Percentiles rank a stretch among this genome's conserved stretches.
Evolutionary conservation across 2,113 vertebrate genomes (phyloP).

Genomic region (Oxyura jamaicensis): DNA sequence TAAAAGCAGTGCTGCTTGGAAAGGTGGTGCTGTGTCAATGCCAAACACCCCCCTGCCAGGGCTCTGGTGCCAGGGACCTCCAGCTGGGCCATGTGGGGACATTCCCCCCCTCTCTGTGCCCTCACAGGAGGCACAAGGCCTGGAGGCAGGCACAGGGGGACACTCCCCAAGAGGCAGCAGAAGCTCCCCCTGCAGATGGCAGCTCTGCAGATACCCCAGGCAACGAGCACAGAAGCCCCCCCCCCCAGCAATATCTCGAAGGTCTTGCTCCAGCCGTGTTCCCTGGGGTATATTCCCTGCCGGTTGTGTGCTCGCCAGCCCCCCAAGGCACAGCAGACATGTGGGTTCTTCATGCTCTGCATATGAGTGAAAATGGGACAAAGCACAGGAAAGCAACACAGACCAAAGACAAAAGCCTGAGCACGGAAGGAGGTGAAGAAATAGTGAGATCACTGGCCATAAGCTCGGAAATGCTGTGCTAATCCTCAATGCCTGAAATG

Average conservation of each 20-base stretch:
- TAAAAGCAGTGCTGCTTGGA: not conserved
- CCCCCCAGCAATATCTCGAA: not conserved
- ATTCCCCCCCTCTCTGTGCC: no score
- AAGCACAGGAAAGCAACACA: not conserved
- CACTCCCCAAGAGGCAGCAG: rapidly evolving
- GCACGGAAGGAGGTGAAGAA: not conserved
- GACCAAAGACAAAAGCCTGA: not conserved
- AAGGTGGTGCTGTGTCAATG: not conserved
- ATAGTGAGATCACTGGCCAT: not conserved
- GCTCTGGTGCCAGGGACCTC: not conserved
- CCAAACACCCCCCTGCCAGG: rapidly evolving
- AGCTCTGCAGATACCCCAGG: not conserved
- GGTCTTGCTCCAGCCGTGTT: not conserved
- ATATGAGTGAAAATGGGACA: not conserved
- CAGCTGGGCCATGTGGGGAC: not conserved
- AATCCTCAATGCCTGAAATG: not conserved
- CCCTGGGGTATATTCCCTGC: not conserved
- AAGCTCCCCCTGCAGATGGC: not conserved
- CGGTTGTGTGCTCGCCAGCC: not conserved
- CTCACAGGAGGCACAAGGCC: not conserved
- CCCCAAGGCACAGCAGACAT: rapidly evolving
- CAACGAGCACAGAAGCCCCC: not conserved
- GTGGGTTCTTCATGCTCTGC: not conserved
- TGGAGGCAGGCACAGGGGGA: rapidly evolving
- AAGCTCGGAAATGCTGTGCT: not conserved